A percentile compares a stretch with the other conserved stretches of the same genome.
phyloP scores from a whole-genome alignment of 2,888 invertebrate species.

The Hemistola chrysoprasaria region DNA sequence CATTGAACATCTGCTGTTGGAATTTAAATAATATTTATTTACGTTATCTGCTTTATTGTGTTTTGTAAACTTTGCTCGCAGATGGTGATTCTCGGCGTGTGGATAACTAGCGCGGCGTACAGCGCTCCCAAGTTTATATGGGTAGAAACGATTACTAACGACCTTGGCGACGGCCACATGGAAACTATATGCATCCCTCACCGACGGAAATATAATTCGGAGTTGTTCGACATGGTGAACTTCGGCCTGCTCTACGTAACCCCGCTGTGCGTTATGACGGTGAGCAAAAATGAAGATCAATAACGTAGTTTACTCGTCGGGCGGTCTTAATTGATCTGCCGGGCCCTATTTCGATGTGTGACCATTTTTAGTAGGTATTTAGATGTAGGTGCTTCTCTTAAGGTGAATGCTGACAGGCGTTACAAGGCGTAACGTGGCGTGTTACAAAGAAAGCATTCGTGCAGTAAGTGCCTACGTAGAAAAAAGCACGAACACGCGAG shows the following conservation, averaged over 20 bases:
- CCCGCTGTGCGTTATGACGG: constrained; percentile 91
- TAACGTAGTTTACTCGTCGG: too few species aligned
- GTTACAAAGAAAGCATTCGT: too few species aligned
- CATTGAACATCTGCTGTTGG: constrained; percentile 15
- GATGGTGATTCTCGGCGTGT: constrained; percentile 90
- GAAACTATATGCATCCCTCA: constrained; percentile 89
- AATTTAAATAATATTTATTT: constrained; percentile 17
- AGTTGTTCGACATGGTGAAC: constrained; percentile 90
- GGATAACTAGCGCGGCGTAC: constrained; percentile 91
- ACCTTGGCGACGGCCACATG: constrained; percentile 78
- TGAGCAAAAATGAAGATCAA: constrained; percentile 63
- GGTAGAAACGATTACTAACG: constrained; percentile 88
- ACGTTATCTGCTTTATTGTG: constrained; percentile 9
- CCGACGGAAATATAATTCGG: constrained; percentile 89
- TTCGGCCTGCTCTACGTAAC: constrained; percentile 91
- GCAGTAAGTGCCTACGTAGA: too few species aligned
- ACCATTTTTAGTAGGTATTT: too few species aligned
- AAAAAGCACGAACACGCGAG: too few species aligned
- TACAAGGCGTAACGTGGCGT: too few species aligned
- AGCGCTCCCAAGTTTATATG: constrained; percentile 92
- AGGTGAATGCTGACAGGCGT: too few species aligned
- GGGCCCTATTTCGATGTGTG: too few species aligned
- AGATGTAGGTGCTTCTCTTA: too few species aligned
- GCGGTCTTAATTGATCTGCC: too few species aligned
- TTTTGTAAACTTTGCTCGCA: constrained; percentile 52